Evolutionary conservation across 2,888 invertebrate genomes (phyloP), one percentile per base, ranked within the genome.

Genomic region (Drosophila mimica): DNA sequence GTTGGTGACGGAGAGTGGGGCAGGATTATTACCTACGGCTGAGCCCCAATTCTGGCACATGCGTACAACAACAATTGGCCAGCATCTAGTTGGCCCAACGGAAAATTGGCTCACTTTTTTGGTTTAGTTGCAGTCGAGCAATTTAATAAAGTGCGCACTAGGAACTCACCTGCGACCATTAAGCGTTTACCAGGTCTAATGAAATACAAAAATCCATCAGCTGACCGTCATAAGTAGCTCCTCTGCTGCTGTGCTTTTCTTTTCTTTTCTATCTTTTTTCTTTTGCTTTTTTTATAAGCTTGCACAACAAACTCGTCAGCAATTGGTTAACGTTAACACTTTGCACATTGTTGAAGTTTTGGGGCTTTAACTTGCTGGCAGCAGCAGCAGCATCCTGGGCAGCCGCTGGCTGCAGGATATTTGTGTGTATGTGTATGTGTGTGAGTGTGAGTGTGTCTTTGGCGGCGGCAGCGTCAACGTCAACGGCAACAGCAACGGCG

Each of bases 31-130:
- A 36, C 34, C 58, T 34, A 33, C 48, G 49, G 17, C 48, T 59
- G 34, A 46, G 70, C 64, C 65, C 67, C 63, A 62, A 67, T 71
- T 72, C 51, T 74, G 76, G 81, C 90, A 90, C 87, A 87, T 87
- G 87, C 87, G 87, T 88, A 85, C 70, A 70, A 76, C 38, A 54
- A 30, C 57, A 68, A 40, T 11, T 46, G 63, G 59, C 40, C 60
- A 61, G 51, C 58, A 52, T 54, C 48, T 46, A 53, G 56, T 46
- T 56, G 61, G 63, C 36, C 49, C 52, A 65, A 56, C 31, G 65
- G 68, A 74, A 79, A 60, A 57, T 56, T 68, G 60, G 58, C 71
- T 60, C 46, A 43, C 43, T 53, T 70, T 63, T 65, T 43, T 38
- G 28, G 49, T 65, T 69, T 36, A 66, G 49, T 61, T 68, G 46